Conservation (phyloP, 2,113 vertebrate genomes). For the Spea multiplicata region DNA sequence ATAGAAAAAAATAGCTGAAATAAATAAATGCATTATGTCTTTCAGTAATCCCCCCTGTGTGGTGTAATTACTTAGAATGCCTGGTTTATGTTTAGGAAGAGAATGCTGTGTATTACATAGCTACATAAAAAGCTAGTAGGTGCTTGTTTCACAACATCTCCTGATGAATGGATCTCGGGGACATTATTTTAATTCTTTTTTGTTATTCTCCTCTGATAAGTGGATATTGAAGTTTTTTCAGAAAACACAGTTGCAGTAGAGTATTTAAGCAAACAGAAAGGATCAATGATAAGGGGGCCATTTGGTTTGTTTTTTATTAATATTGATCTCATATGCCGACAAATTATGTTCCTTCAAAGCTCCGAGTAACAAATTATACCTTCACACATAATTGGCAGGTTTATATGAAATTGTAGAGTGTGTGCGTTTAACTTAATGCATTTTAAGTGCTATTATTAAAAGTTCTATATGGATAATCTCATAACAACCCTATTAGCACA, state of each 20-base stretch:
- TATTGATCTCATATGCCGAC: constrained; percentile 30
- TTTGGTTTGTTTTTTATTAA: constrained; percentile 21
- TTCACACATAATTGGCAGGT: constrained; percentile 11
- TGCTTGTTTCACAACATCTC: not conserved
- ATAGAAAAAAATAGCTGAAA: no score
- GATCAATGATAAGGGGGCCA: constrained; percentile 23
- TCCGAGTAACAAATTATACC: constrained; percentile 15
- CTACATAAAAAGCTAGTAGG: not conserved
- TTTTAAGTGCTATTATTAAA: not conserved
- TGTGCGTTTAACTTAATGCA: not conserved
- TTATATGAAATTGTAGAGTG: not conserved
- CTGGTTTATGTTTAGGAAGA: not conserved
- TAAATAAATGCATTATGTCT: no score
- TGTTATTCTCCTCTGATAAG: constrained; percentile 16
- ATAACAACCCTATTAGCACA: no score
- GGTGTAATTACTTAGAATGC: not conserved
- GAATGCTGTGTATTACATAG: not conserved
- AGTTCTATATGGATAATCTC: not conserved
- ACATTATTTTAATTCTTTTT: constrained; percentile 24
- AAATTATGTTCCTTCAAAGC: constrained; percentile 11
- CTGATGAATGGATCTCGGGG: constrained; percentile 1
- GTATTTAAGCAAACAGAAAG: constrained; percentile 2
- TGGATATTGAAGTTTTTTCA: not conserved
- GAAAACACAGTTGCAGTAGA: constrained; percentile 4
- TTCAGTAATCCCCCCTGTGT: no score